Evolutionary conservation across 2,888 invertebrate genomes (phyloP).

Genomic region (Thecophora atra): DNA sequence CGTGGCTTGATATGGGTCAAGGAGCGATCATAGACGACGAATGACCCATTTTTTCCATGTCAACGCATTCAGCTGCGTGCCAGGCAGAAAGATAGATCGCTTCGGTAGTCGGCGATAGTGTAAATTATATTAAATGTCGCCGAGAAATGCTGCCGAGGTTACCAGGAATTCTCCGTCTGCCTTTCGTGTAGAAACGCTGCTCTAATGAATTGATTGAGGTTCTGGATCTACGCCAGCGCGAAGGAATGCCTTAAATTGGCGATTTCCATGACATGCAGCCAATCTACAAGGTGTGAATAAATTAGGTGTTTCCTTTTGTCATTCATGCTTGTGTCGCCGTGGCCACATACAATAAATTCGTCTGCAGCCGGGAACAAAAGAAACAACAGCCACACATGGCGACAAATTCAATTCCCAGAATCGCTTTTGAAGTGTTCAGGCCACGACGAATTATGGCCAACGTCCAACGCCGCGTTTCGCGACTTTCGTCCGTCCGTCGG

Average conservation of each 20-base stretch:
- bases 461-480: too few species aligned
- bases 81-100: too few species aligned
- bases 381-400: constrained; percentile 50
- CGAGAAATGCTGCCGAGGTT: too few species aligned
- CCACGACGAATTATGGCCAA: neutral
- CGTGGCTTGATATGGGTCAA: too few species aligned
- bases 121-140: too few species aligned
- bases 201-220: constrained; percentile 61
- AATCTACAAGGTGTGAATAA: constrained; percentile 60
- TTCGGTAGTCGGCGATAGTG: too few species aligned
- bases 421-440: neutral
- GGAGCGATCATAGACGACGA: too few species aligned
- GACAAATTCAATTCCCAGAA: constrained; percentile 34
- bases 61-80: too few species aligned
- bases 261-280: neutral
- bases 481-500: too few species aligned
- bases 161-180: neutral
- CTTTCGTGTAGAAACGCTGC: neutral
- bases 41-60: too few species aligned
- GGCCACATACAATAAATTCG: neutral
- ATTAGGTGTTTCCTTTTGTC: constrained; percentile 53
- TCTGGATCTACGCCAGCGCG: constrained; percentile 20
- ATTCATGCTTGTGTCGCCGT: neutral
- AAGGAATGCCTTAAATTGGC: neutral
- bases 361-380: constrained; percentile 52